A percentile compares a stretch with the other conserved stretches of the same genome.
phyloP scores from a whole-genome alignment of 2,888 invertebrate genomes.

The Aleiodes alternator region DNA sequence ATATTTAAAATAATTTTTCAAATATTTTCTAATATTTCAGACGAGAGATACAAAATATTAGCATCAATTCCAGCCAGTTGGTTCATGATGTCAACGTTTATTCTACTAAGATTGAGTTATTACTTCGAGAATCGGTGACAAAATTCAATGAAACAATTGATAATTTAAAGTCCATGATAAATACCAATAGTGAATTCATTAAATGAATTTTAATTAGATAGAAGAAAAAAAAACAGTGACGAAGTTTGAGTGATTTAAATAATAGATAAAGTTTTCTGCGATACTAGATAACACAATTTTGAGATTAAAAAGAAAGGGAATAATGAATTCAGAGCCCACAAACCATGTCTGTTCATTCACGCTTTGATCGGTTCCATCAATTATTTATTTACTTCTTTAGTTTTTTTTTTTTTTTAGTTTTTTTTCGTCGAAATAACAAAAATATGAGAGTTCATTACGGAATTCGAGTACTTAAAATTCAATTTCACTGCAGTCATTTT shows the following conservation, averaged over 20 bases:
- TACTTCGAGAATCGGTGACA: constrained; percentile 70
- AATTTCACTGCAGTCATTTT: background rate
- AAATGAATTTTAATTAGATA: constrained; percentile 7
- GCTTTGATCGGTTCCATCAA: background rate
- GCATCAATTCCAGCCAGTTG: constrained; percentile 88
- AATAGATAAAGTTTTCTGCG: background rate
- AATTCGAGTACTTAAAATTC: constrained; percentile 10
- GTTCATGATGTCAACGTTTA: constrained; percentile 84
- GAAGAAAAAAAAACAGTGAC: background rate
- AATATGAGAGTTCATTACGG: background rate
- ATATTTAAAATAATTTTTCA: background rate
- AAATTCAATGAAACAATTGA: constrained; percentile 34
- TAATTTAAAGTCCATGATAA: constrained; percentile 21
- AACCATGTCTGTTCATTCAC: constrained; percentile 11
- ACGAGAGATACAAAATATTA: constrained; percentile 86
- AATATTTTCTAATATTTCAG: constrained; percentile 78
- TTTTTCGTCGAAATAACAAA: background rate
- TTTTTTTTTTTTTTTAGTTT: constrained; percentile 33
- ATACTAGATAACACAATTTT: background rate
- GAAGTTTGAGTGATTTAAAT: constrained; percentile 12
- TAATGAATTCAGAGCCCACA: background rate
- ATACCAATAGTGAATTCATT: background rate
- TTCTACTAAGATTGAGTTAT: constrained; percentile 69
- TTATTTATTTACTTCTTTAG: constrained; percentile 36
- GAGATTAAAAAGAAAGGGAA: background rate